Evolutionary conservation across 2,888 invertebrate species (phyloP), one percentile per base, ranked within the genome.

Genomic region (Phorcus lineatus): DNA sequence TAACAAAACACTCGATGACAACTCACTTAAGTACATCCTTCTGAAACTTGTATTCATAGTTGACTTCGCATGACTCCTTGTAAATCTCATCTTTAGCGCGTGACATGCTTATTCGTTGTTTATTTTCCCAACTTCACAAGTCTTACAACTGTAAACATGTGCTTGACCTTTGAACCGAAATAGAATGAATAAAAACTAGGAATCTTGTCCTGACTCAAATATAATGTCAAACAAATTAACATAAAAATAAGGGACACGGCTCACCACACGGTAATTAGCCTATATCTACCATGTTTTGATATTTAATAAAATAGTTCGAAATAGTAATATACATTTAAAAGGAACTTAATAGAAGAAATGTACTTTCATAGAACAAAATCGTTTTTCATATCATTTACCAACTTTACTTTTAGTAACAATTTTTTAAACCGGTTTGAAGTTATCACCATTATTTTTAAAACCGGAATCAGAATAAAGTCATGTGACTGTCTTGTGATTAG

Each of bases 21-120:
- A 79, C 80, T 82, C 81, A 89, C 90, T 83, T 86, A 22, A 90
- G 55, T 31, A 90, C 70, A 55, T 89, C 86, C 31, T 83, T 82
- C 40, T 84, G 83, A 79, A 90, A 90, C 11, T 85, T 31, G 62
- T 88, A 88, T 67, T 82, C 83, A 80, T 89, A 90, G 31, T 81
- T 75, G 28, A 83, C 79, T 0, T 87, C 79, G 52, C 87, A 88
- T 80, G 83, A 85, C 77, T 86, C 88, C 13, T 53, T 74, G 31
- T 78, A 53, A 28, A 57, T 77, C 57, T 17, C 28, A 24, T 66
- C 78, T 31, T 62, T 47, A 17, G 28, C 31, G 7, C 78, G 52
- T 16, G 78, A 74, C 78, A 74, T 74, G 13, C 66, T 47, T 76
- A 28, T 67, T 28, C 17, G 19, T 11, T 28, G n/a, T 24, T 24